These are phyloP conservation scores for Drosophila kanapiae DNA, from an alignment of 1,140 invertebrate species.

Conservation along the genomic window DNA sequence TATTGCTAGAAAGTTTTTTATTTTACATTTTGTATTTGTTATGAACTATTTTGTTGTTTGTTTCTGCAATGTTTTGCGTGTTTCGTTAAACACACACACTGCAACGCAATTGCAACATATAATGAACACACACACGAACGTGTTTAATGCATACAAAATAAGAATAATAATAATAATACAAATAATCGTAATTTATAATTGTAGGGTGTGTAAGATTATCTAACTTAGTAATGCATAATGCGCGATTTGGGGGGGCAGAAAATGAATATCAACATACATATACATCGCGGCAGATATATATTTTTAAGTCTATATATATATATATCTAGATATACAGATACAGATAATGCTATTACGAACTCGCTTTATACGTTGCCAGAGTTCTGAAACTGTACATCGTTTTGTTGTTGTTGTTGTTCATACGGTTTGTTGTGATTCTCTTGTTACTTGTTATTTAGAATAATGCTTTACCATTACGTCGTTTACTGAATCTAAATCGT, in stretches of 20 bases:
- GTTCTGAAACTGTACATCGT: slow-evolving; percentile 70
- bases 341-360: slow-evolving; percentile 27
- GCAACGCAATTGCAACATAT: slow-evolving; percentile 70
- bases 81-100: slow-evolving; percentile 54
- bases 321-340: slow-evolving; percentile 39
- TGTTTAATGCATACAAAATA: slow-evolving; percentile 78
- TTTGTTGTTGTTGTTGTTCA: slow-evolving; percentile 40
- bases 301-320: slow-evolving; percentile 40
- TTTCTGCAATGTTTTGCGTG: slow-evolving; percentile 56
- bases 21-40: slow-evolving; percentile 76
- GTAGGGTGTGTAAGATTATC: slow-evolving; percentile 57
- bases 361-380: slow-evolving; percentile 36
- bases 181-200: slow-evolving; percentile 63
- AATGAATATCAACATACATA: slow-evolving; percentile 59
- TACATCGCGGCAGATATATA: slow-evolving; percentile 38
- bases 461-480: slow-evolving; percentile 51
- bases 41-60: slow-evolving; percentile 58
- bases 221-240: slow-evolving; percentile 76
- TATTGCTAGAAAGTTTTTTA: slow-evolving; percentile 78
- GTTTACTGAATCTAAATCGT: slow-evolving; percentile 41
- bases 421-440: slow-evolving; percentile 27
- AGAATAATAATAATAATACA: slow-evolving; percentile 80
- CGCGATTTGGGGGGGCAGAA: slow-evolving; percentile 66
- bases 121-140: slow-evolving; percentile 70
- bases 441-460: slow-evolving; percentile 54